Percentiles rank a stretch among this genome's conserved stretches.
These are phyloP conservation scores for Agrotis exclamationis DNA, from an alignment of 2,888 invertebrate species.

Conservation along the genomic window DNA sequence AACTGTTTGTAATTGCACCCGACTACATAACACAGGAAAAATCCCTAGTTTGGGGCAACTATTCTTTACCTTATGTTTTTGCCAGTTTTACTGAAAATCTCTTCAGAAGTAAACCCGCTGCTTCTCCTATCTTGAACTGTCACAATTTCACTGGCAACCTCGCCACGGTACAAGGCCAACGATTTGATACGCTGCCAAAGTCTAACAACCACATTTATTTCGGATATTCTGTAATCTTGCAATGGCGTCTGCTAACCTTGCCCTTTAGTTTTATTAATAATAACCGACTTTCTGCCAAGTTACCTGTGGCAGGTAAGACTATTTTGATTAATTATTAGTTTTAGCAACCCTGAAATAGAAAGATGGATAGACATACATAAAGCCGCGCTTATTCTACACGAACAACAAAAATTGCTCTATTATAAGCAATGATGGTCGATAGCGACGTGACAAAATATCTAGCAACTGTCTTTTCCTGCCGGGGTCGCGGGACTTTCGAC, in stretches of 20 bases:
- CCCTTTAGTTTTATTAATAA: constrained; percentile 24
- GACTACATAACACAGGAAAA: no score
- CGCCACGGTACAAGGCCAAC: constrained; percentile 26
- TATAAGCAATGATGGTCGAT: no score
- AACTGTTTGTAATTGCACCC: no score
- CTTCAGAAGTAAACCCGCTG: constrained; percentile 7
- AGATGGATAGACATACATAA: no score
- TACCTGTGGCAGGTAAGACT: constrained; percentile 4
- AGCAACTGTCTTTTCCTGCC: no score
- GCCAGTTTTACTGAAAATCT: no score
- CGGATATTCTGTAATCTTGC: neutral
- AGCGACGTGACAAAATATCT: no score
- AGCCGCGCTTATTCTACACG: no score
- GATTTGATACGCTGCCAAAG: constrained; percentile 45
- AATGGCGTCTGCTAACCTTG: constrained; percentile 30
- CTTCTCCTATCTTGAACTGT: neutral
- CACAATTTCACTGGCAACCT: constrained; percentile 16
- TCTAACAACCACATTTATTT: constrained; percentile 33
- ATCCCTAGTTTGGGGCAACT: no score
- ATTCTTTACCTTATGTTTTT: no score
- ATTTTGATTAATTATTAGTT: neutral
- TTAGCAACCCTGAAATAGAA: neutral
- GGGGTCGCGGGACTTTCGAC: no score
- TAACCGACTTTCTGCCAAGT: constrained; percentile 7
- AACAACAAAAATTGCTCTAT: no score